Percentiles rank a stretch among this genome's conserved stretches.
phyloP scores from a whole-genome alignment of 1,140 invertebrate species.

The Ericerus pela region DNA sequence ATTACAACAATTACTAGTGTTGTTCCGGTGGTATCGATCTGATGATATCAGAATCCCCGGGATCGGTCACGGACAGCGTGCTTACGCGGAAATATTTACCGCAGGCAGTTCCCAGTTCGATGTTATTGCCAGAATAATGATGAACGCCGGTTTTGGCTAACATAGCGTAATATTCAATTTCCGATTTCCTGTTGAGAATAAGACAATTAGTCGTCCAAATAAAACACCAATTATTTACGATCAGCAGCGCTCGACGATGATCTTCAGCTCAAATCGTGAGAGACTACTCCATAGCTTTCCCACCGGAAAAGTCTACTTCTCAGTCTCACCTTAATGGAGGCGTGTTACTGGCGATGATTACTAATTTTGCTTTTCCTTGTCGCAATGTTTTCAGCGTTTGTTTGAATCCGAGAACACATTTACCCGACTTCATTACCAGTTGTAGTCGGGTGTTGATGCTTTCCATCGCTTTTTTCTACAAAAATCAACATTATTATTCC shows the following conservation, averaged over 20 bases:
- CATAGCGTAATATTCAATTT: conserved; percentile 99
- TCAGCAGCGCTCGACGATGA: too few species aligned
- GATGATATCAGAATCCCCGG: conserved; percentile 98
- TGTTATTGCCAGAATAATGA: conserved; percentile 98
- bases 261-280: too few species aligned
- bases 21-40: conserved; percentile 70
- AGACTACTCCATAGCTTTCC: conserved; percentile 64
- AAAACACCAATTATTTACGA: too few species aligned
- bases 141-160: conserved; percentile 98
- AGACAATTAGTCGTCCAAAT: conserved; percentile 19
- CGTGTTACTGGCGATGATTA: conserved; percentile 98
- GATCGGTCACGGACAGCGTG: conserved; percentile 95
- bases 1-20: conserved; percentile 24
- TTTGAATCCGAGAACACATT: conserved; percentile 96
- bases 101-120: conserved; percentile 96
- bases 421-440: conserved; percentile 98
- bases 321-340: conserved; percentile 88
- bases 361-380: conserved; percentile 95
- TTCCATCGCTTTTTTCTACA: conserved; percentile 94
- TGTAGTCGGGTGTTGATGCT: conserved; percentile 96
- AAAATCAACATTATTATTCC: too few species aligned
- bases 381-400: conserved; percentile 93
- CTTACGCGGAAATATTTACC: conserved; percentile 99
- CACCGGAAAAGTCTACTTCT: conserved; percentile 53
- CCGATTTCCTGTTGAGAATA: conserved; percentile 70